Evolutionary conservation across 1,140 invertebrate genomes (phyloP), one percentile per base, ranked within the genome.

Genomic region (Drosophila biarmipes): DNA sequence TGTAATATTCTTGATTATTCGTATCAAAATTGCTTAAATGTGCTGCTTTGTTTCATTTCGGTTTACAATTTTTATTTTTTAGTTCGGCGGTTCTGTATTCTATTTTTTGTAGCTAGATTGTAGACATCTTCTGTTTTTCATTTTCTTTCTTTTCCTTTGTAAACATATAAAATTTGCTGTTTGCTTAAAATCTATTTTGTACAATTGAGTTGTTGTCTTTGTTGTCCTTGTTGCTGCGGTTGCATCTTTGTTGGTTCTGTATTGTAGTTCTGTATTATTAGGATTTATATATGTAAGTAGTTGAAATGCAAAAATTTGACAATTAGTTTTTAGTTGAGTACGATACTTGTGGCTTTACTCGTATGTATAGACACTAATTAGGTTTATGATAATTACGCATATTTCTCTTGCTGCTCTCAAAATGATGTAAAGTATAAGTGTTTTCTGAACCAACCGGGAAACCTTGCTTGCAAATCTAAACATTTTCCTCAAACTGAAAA

Each of bases 151-250:
- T 48, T 56, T 59, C 24, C 5, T 24, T 73, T 78, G 63, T 86
- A 67, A 78, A 78, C 85, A 78, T 71, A 87, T 87, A 86, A 87
- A 78, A 63, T 63, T 56, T 35, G 24, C 71, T 51, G 69, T 87
- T 66, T 87, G 82, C 82, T 86, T 86, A 86, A 40, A 43, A 57
- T 8, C 82, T 86, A 86, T 86, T 86, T 86, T 86, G 82, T 86
- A 86, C 82, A 86, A 87, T 86, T 80, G 73, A 82, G 82, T 86
- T 86, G 82, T 86, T 81, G 82, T 86, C 82, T 78, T 87, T 86
- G 82, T 86, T 86, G 58, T 78, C 42, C 42, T 45, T 14, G 40
- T 19, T 56, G 24, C 15, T 56, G 24, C 54, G 5, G 48, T 17
- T 55, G 53, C 53, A 66, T 78, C 62, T 80, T 75, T 77, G 59